Conservation (phyloP, 2,113 vertebrate species). For the Catagonus wagneri region DNA sequence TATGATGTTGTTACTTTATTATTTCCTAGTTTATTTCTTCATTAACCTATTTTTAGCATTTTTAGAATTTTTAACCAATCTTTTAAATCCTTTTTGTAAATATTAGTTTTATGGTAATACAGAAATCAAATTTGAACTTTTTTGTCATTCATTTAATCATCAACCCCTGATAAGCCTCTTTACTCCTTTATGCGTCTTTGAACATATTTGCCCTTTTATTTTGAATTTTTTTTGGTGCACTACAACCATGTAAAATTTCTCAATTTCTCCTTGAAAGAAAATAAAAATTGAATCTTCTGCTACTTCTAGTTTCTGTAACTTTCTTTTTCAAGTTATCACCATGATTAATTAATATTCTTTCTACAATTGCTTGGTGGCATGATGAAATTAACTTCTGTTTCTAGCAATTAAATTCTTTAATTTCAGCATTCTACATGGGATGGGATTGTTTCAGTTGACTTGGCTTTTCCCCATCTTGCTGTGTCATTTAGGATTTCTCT, state of each 20-base stretch:
- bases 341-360: conserved; percentile 39
- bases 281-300: conserved; percentile 6
- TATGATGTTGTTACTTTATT: background rate
- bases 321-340: conserved; percentile 29
- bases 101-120: background rate
- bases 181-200: background rate
- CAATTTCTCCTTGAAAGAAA: conserved; percentile 64
- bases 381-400: conserved; percentile 41
- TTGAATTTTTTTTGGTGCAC: background rate
- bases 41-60: background rate
- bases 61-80: background rate
- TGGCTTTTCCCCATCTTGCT: background rate
- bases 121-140: background rate
- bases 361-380: background rate
- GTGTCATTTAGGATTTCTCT: conserved; percentile 51
- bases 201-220: conserved; percentile 30
- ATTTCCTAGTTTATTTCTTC: conserved; percentile 5
- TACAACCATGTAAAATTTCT: background rate
- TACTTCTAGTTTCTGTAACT: conserved; percentile 54
- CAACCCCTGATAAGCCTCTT: background rate
- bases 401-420: conserved; percentile 37
- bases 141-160: background rate
- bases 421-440: conserved; percentile 19
- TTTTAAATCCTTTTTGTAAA: background rate
- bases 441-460: conserved; percentile 22